phyloP scores from a whole-genome alignment of 2,888 invertebrate genomes.

The Caenorhabditis sp. region DNA sequence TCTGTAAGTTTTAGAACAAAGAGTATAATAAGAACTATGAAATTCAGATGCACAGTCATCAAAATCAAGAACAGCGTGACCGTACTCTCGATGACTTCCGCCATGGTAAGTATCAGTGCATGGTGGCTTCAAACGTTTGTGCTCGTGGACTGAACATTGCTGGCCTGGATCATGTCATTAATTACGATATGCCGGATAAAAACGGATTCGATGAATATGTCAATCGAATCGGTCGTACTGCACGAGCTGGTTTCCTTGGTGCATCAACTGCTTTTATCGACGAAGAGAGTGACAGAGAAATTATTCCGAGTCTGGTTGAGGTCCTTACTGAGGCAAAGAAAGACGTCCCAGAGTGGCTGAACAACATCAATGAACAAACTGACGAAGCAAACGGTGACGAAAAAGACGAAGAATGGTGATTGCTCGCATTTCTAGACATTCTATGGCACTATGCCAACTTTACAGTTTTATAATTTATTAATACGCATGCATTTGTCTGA shows the following conservation, averaged over 20 bases:
- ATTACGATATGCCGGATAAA: constrained; percentile 57
- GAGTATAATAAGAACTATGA: background rate
- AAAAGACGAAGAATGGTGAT: constrained; percentile 42
- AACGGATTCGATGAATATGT: constrained; percentile 59
- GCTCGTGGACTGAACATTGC: constrained; percentile 60
- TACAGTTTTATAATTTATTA: background rate
- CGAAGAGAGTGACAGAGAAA: constrained; percentile 28
- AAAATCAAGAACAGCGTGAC: constrained; percentile 49
- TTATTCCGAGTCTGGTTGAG: constrained; percentile 34
- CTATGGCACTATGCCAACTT: background rate
- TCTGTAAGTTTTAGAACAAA: constrained; percentile 16
- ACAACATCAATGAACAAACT: background rate
- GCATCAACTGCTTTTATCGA: constrained; percentile 51
- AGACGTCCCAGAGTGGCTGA: constrained; percentile 49
- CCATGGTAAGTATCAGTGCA: constrained; percentile 34
- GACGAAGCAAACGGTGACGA: constrained; percentile 7
- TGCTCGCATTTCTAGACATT: background rate
- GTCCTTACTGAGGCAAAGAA: constrained; percentile 51
- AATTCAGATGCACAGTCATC: constrained; percentile 58
- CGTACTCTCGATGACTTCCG: constrained; percentile 42
- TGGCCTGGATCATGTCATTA: constrained; percentile 55
- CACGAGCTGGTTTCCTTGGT: constrained; percentile 56
- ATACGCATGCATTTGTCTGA: background rate
- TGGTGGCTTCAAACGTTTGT: constrained; percentile 62
- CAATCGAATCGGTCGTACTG: constrained; percentile 64